A percentile compares a stretch with the other conserved stretches of the same genome.
Conservation (phyloP, 2,113 vertebrate genomes). For the Mirza zaza region DNA sequence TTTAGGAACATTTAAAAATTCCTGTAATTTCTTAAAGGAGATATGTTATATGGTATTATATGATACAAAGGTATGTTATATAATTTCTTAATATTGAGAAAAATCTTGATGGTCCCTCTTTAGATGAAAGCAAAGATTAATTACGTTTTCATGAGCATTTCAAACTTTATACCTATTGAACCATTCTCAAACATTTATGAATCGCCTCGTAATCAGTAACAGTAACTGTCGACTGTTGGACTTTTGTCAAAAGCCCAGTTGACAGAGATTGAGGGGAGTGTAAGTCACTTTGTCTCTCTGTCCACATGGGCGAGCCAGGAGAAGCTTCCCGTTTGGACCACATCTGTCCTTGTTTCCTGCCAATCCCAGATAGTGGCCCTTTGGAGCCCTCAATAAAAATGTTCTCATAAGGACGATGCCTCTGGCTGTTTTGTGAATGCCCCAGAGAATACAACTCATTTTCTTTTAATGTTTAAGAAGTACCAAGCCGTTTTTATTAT, state of each 20-base stretch:
- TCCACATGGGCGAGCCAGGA: accelerated
- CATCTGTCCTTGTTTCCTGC: background rate
- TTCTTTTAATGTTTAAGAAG: background rate
- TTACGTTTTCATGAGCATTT: background rate
- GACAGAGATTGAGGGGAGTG: background rate
- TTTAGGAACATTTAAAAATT: background rate
- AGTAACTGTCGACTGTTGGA: background rate
- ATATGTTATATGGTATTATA: background rate
- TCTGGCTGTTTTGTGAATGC: background rate
- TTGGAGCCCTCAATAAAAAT: background rate
- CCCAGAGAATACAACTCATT: background rate
- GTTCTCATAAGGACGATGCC: background rate
- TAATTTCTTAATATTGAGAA: background rate
- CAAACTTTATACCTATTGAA: background rate
- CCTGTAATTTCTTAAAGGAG: background rate
- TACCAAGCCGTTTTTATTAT: background rate
- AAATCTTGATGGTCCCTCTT: background rate
- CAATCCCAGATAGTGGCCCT: background rate
- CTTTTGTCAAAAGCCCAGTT: background rate
- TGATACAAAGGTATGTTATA: background rate
- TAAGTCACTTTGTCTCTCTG: background rate
- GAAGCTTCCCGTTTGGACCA: background rate
- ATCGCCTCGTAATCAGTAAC: background rate
- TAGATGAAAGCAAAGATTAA: background rate
- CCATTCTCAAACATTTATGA: background rate